Conservation (phyloP, 2,113 vertebrate genomes). For the Jacana jacana region DNA sequence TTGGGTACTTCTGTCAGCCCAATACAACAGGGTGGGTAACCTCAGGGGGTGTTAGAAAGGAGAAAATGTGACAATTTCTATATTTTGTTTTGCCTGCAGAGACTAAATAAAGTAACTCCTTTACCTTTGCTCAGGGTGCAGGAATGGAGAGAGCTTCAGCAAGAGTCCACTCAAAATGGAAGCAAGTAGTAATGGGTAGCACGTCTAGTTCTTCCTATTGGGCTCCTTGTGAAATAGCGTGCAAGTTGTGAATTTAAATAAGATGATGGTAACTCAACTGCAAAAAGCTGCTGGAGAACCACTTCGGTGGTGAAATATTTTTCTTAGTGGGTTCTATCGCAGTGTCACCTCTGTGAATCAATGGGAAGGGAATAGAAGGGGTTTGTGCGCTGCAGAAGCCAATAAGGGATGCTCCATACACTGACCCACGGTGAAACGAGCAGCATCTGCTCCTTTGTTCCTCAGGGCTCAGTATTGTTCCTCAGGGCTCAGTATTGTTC, state of each 20-base stretch:
- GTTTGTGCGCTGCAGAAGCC: background rate
- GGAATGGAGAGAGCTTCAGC: background rate
- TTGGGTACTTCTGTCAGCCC: background rate
- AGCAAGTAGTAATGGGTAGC: background rate
- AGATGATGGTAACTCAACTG: background rate
- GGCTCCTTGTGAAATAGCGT: background rate
- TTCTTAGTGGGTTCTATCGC: background rate
- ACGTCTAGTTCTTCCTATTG: background rate
- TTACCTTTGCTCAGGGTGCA: background rate
- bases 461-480: too few relatives aligned
- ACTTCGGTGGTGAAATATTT: background rate
- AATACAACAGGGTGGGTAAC: background rate
- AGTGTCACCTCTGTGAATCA: background rate
- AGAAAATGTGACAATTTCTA: too few relatives aligned
- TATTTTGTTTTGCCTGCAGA: background rate
- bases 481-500: too few relatives aligned
- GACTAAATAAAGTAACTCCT: background rate
- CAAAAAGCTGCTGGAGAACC: background rate
- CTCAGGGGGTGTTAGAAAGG: background rate
- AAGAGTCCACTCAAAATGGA: background rate
- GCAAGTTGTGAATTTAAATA: background rate
- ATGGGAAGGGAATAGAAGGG: background rate
- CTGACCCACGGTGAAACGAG: background rate
- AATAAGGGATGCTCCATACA: rapidly evolving
- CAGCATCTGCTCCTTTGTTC: too few relatives aligned